Evolutionary conservation across 2,888 invertebrate genomes (phyloP).

Genomic region (Oscheius sp.): DNA sequence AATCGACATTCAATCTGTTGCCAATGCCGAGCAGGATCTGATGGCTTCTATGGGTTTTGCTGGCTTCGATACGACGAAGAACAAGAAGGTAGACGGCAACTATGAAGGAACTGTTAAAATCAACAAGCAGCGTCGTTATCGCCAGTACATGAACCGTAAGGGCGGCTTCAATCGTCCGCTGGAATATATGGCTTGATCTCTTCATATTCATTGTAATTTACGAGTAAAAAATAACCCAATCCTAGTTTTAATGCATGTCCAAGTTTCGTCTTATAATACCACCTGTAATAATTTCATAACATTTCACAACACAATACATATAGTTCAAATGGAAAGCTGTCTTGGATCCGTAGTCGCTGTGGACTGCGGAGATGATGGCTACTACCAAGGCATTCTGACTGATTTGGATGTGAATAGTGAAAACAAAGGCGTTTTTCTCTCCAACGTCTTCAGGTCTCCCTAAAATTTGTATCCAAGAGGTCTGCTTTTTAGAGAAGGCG

Average conservation of each 20-base stretch:
- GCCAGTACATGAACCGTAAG: constrained; percentile 99
- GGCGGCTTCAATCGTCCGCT: constrained; percentile 98
- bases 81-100: constrained; percentile 84
- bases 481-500: constrained; percentile 16
- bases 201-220: background rate
- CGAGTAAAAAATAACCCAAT: constrained; percentile 7
- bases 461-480: too few relatives aligned
- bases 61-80: constrained; percentile 91
- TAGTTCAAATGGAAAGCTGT: constrained; percentile 16
- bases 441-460: constrained; percentile 44
- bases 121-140: constrained; percentile 92
- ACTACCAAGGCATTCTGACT: constrained; percentile 55
- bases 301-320: background rate
- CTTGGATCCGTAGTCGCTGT: constrained; percentile 57
- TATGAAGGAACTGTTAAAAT: constrained; percentile 94
- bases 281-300: background rate
- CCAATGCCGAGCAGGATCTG: constrained; percentile 64
- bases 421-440: constrained; percentile 41
- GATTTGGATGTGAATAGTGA: constrained; percentile 44
- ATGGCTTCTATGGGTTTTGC: constrained; percentile 89
- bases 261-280: too few relatives aligned
- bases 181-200: constrained; percentile 77
- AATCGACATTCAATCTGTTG: constrained; percentile 42
- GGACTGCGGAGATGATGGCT: constrained; percentile 53
- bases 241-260: too few relatives aligned